Evolutionary conservation across 2,797 vertebrate species (phyloP), one percentile per base, ranked within the genome.

Genomic region (Leptodactylus fallax): DNA sequence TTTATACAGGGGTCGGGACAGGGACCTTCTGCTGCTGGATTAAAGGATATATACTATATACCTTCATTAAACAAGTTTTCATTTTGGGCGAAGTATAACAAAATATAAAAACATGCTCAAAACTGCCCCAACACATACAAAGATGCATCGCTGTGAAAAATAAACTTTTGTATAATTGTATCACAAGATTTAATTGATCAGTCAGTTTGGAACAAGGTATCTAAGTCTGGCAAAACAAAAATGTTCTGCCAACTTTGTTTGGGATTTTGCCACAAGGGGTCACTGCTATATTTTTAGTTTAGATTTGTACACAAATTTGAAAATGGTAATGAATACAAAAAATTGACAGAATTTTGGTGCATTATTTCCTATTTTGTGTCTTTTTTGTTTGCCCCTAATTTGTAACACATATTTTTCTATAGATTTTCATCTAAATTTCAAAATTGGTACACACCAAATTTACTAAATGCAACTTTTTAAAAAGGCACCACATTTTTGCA

Each of bases 81-180:
- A 74, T 49, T 74, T 74, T 49, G 3, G 12, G 71, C 5, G 4
- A 21, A 13, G 19, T 21, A 21, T 21, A 74, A 49, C 27, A 76
- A 53, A 51, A 51, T 7, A 10, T 51, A 3, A 74, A 51, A n/a
- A 10, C 74, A 77, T 77, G 74, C 49, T 63, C 10, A 47, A 19
- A 45, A 36, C 49, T 58, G 23, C 47, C 12, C 56, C 56, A 85
- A 77, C 72, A 63, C 47, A 63, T 56, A 77, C 58, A 85, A 77
- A 85, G 83, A 77, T 60, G 83, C 58, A 85, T 23, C 7, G 45
- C 10, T 3, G 2, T 67, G 4, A 55, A 36, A 17, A 67, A 51
- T 12, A 0, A n/a, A 23, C 7, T 58, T 56, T 56, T 17, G 7
- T 56, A 16, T 25, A 8, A 23, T 78, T 55, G 11, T 12, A 13